Evolutionary conservation across 2,797 vertebrate genomes (phyloP).

Genomic region (Ara ararauna): DNA sequence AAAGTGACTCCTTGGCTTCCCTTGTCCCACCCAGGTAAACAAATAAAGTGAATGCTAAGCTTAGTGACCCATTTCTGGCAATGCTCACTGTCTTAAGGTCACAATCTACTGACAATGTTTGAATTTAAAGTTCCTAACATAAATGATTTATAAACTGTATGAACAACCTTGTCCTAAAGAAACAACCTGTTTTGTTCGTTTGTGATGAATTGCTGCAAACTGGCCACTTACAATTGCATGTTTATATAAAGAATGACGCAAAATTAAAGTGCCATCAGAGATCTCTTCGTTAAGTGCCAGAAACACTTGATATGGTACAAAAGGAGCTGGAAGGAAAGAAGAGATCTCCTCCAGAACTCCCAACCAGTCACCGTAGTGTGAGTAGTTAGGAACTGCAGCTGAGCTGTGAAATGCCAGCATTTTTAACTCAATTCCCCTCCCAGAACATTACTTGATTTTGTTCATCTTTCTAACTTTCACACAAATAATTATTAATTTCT

Average conservation of each 20-base stretch:
- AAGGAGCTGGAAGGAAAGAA: background rate
- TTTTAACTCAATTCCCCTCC: background rate
- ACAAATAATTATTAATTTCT: background rate
- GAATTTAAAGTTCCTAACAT: background rate
- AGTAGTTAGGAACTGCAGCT: background rate
- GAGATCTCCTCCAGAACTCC: background rate
- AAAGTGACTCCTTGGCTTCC: background rate
- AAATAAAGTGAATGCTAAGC: background rate
- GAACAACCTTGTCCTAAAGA: background rate
- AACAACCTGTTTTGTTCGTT: background rate
- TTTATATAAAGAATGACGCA: background rate
- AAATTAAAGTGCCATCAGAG: background rate
- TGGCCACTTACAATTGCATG: background rate
- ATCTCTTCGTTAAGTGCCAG: background rate
- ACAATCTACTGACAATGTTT: background rate
- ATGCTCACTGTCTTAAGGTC: background rate
- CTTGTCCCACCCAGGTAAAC: background rate
- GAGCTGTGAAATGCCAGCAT: background rate
- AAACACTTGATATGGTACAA: background rate
- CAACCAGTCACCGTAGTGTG: background rate
- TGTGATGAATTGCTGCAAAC: background rate
- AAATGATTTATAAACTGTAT: background rate
- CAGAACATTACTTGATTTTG: background rate
- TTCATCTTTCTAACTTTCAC: background rate
- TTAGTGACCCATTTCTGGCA: background rate